These are phyloP conservation scores for Petrolisthes manimaculis DNA, from an alignment of 2,888 invertebrate genomes.

Conservation along the genomic window DNA sequence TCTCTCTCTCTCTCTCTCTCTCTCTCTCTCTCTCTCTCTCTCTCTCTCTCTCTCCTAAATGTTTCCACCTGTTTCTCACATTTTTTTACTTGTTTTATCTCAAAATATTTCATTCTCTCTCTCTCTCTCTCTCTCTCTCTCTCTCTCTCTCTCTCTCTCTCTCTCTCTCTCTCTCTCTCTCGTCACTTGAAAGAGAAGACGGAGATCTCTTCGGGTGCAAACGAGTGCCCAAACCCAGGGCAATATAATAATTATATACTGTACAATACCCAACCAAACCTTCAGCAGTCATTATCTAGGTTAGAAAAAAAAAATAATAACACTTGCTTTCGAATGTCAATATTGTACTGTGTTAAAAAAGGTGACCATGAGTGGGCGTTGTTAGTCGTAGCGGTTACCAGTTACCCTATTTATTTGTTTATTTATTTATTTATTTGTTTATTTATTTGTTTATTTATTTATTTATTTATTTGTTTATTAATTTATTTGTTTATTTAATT, in stretches of 20 bases:
- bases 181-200: not conserved
- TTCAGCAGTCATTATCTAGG: not conserved
- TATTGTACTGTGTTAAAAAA: no score
- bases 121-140: not conserved
- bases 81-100: not conserved
- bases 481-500: not conserved
- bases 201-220: not conserved
- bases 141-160: slow-evolving; percentile 6
- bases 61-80: not conserved
- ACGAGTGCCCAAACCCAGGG: no score
- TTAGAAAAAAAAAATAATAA: not conserved
- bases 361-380: no score
- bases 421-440: not conserved
- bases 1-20: not conserved
- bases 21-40: not conserved
- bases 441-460: not conserved
- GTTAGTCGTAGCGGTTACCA: no score
- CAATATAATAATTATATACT: not conserved
- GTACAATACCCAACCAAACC: not conserved
- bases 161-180: slow-evolving; percentile 13
- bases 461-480: not conserved
- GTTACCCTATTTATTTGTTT: not conserved
- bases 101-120: not conserved
- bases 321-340: not conserved
- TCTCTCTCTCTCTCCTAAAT: not conserved